Evolutionary conservation across 2,113 vertebrate species (phyloP), one percentile per base, ranked within the genome.

Genomic region (Cochlearius cochlearius): DNA sequence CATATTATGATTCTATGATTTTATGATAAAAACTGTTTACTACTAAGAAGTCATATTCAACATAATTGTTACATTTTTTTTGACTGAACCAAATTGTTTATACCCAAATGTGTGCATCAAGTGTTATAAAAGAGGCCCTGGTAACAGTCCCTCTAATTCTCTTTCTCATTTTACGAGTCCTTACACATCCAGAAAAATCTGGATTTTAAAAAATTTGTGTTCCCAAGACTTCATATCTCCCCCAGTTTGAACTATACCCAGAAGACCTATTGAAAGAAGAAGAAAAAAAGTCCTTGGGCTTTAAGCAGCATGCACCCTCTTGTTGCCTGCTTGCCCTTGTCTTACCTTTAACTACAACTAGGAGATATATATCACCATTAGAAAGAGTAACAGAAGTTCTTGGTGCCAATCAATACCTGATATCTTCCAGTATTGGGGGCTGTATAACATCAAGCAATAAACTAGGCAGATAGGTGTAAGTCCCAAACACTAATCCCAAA

Each of bases 401-500:
- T 94, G 39, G 16, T 93, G 71, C 43, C 88, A 90, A 93, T 93
- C 95, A 94, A 86, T 93, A 97, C 53, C n/a, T 1, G 66, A 27
- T 93, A 76, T 79, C 58, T 79, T 39, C 60, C 66, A 64, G 64
- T 64, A n/a, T 34, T 72, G 55, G 36, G 53, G 8, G 15, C 19
- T 49, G 6, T 86, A 68, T 34, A 82, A 16, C 45, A 90, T 49
- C 49, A 60, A 76, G 39, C 36, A 90, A 88, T 93, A 94, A 94
- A 88, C 41, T 49, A 92, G 53, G 45, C 53, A 92, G 79, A 86
- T 41, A 84, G 32, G 50, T 66, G 3, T 58, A 78, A 73, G 53
- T 92, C 71, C 38, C 49, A 88, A 77, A 81, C 43, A 50, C 74
- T 75, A 92, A 75, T 85, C 56, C 22, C 25, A 87, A 96, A 78